Evolutionary conservation across 1,140 invertebrate species (phyloP).

Genomic region (Zaprionus nigranus): DNA sequence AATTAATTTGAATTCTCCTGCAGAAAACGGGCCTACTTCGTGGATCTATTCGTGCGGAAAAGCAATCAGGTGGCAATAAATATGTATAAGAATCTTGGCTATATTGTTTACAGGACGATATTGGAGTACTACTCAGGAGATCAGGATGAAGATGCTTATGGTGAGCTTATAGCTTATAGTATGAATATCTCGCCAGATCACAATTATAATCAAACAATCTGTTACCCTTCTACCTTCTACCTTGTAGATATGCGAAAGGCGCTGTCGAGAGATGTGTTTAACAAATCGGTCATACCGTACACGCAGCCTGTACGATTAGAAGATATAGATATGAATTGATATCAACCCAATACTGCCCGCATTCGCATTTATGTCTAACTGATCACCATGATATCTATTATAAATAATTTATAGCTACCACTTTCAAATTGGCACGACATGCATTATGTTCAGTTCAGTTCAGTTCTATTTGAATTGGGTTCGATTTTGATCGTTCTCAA

Average conservation of each 20-base stretch:
- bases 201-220: neutral
- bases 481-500: neutral
- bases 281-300: constrained; percentile 97
- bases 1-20: neutral
- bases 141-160: constrained; percentile 99
- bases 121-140: constrained; percentile 99
- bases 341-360: constrained; percentile 65
- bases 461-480: constrained; percentile 12
- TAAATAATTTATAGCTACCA: constrained; percentile 14
- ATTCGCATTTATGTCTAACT: constrained; percentile 75
- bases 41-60: constrained; percentile 99
- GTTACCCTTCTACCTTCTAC: neutral
- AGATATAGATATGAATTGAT: constrained; percentile 92
- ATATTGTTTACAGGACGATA: constrained; percentile 97
- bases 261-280: constrained; percentile 95
- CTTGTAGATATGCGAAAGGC: constrained; percentile 98
- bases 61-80: constrained; percentile 98
- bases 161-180: constrained; percentile 85
- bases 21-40: constrained; percentile 98
- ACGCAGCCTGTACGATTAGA: constrained; percentile 97
- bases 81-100: constrained; percentile 99
- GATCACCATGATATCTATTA: constrained; percentile 20
- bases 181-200: neutral
- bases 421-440: constrained; percentile 10
- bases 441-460: constrained; percentile 11